Evolutionary conservation across 2,113 vertebrate genomes (phyloP).

Genomic region (Atrichornis clamosus): DNA sequence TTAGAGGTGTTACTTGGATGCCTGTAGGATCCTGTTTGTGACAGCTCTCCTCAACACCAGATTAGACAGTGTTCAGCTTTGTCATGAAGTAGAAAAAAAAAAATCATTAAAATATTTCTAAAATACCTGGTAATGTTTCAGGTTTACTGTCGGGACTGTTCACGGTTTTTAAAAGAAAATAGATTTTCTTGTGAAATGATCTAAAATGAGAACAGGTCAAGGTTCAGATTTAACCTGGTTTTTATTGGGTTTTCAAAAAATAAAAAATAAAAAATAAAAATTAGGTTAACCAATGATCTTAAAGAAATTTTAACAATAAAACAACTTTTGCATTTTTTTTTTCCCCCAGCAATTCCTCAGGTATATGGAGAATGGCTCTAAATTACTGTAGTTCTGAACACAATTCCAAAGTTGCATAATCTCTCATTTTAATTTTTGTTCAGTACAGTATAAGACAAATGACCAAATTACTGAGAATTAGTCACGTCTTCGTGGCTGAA

Average conservation of each 20-base stretch:
- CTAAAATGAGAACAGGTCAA: background rate
- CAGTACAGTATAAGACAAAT: background rate
- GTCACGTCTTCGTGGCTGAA: background rate
- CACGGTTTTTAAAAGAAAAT: background rate
- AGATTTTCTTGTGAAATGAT: background rate
- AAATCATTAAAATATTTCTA: background rate
- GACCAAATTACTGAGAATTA: background rate
- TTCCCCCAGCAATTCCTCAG: background rate
- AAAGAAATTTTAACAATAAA: background rate
- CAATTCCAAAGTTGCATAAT: background rate
- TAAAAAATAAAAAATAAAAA: background rate
- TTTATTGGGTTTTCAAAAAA: background rate
- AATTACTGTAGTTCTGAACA: background rate
- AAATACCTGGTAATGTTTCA: background rate
- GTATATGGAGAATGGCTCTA: background rate
- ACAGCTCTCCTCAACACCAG: accelerated
- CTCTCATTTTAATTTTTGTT: too few species aligned
- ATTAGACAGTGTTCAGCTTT: background rate
- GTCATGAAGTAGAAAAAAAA: background rate
- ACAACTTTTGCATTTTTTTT: background rate
- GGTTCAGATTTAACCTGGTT: background rate
- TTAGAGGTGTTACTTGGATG: background rate
- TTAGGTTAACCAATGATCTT: background rate
- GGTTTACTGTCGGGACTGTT: background rate
- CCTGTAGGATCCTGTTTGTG: background rate